Base-by-base conservation (phyloP, 2,888 invertebrate species). In the Lutraria lutraria region DNA sequence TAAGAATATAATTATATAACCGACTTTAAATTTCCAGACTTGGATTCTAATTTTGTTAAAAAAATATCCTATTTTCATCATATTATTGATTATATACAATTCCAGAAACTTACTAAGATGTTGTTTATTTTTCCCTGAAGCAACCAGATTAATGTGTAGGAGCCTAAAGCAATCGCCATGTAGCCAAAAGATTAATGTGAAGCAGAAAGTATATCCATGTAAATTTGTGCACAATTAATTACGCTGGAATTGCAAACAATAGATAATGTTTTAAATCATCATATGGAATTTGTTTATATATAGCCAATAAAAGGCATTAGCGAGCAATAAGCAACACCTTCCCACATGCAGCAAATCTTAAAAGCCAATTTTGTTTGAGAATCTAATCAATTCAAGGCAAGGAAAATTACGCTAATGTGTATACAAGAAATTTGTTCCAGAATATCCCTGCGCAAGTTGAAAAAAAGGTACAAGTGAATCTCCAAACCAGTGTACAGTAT, bases 151-250 rank as follows among this genome's bases (percentile, higher is more conserved):
- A 76, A 76, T 34, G 16, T 31, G 34, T 34, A 76, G 25, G 34
- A 76, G 76, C 19, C 31, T 19, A 19, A 13, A 34, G 31, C 16
- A 4, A 6, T 31, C 31, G 19, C 29, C 76, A 19, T 76, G 76
- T 76, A 76, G 76, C 76, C 76, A 76, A 76, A 76, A 76, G 76
- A 76, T 76, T 76, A 76, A 31, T 76, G 31, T 34, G 31, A 25
- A 76, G 31, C 76, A 76, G 31, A 76, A 76, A 76, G 76, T 2
- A 76, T 31, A 31, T 13, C 16, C 76, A 76, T 34, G 76, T 31
- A 76, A 6, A 76, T 68, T 68, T 68, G 63, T 68, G 63, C 13
- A 25, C 63, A 21, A 34, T 80, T 81, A 84, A 72, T 29, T 15
- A 68, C 72, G 53, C 53, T 25, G 29, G 53, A 81, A 54, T 53